Base-by-base conservation (phyloP, 2,888 invertebrate genomes). In the Phyllotreta striolata region DNA sequence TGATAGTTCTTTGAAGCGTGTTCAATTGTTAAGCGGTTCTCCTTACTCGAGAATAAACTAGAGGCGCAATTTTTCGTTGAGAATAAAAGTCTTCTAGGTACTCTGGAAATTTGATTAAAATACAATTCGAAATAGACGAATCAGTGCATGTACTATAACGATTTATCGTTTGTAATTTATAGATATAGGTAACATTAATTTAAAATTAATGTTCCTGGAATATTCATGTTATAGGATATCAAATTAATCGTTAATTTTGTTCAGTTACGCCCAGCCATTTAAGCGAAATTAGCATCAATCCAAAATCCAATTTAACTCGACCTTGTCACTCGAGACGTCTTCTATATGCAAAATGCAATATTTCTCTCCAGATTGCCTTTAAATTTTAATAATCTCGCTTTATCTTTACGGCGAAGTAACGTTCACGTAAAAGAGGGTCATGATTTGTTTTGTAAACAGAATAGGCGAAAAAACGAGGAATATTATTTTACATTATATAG, bases 331-430 rank as follows among this genome's bases (percentile, higher is more conserved):
- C 66, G 76, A 72, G 72, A 74, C 68, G 70, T 76, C 71, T 73
- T 77, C 76, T 77, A 76, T 77, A 77, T 78, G 76, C 77, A 77
- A 76, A 24, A 77, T 77, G 76, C 74, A 74, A 72, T 73, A 74
- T 70, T 69, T 65, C 73, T 73, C 74, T 73, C 72, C 73, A 75
- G 73, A 72, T 68, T 71, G 73, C 72, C 75, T 74, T 78, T 76
- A 76, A 76, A 77, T 73, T 77, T 76, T 76, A 72, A 75, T 72
- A 74, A 73, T 74, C 73, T 72, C 56, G 46, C 71, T 68, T 58
- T 38, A 46, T 56, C 10, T 71, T 65, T 66, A 46, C 9, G 47
- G 14, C 34, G 47, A 47, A 47, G 47, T 47, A 47, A 47, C 52
- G 64, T 55, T 64, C 66, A 47, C 47, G 47, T 24, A 9, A 24